Evolutionary conservation across 2,888 invertebrate species (phyloP).

Genomic region (Icerya purchasi): DNA sequence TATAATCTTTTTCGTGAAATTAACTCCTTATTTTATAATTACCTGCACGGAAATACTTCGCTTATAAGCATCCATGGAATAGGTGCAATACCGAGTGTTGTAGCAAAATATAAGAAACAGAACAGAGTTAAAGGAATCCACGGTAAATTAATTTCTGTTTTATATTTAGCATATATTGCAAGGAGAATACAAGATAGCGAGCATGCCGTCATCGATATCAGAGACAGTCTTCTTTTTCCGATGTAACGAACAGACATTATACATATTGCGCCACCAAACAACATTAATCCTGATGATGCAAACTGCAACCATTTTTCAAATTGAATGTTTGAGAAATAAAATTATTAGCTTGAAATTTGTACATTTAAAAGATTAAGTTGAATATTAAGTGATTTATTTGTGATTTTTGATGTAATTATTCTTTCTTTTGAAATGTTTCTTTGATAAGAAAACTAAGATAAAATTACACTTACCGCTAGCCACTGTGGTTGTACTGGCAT

Average conservation of each 20-base stretch:
- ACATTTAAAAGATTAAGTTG: no score
- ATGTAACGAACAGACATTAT: constrained; percentile 16
- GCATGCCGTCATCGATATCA: constrained; percentile 27
- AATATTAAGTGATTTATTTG: no score
- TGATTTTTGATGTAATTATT: no score
- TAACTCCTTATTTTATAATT: no score
- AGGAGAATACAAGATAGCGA: constrained; percentile 27
- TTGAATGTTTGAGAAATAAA: no score
- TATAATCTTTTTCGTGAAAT: no score
- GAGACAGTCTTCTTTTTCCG: constrained; percentile 27
- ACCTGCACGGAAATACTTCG: constrained; percentile 37
- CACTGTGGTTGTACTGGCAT: constrained; percentile 24
- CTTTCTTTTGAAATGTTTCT: no score
- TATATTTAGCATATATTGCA: constrained; percentile 27
- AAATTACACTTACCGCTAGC: constrained; percentile 29
- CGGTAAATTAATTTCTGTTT: constrained; percentile 23
- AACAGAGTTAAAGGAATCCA: constrained; percentile 28
- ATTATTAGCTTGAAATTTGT: no score
- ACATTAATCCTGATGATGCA: constrained; percentile 15
- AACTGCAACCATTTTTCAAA: no score
- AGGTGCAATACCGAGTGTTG: constrained; percentile 25
- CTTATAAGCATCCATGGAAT: constrained; percentile 35
- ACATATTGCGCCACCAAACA: constrained; percentile 18
- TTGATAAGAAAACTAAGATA: no score
- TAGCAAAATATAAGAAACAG: constrained; percentile 27